Base-by-base conservation (phyloP, 2,797 vertebrate genomes). In the Macropodus opercularis region DNA sequence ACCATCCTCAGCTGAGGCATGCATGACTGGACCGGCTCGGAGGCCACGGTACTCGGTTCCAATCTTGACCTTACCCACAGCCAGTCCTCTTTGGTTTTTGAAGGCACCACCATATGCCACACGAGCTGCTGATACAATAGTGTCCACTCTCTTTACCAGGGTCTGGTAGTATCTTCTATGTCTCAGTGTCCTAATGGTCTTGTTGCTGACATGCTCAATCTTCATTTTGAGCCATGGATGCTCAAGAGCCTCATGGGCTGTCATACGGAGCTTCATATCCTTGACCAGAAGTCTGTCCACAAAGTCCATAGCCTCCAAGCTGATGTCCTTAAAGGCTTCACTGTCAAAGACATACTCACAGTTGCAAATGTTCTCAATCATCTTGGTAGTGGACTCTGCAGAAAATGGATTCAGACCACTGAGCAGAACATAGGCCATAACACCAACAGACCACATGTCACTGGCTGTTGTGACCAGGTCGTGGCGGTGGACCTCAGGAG, bases 361-460 rank as follows among this genome's bases (percentile, higher is more conserved):
- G 89, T 87, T 97, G 64, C 90, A 93, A 81, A 98, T 98, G 73
- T 95, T 97, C 81, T 99, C 97, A 85, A 96, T 94, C 72, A 93
- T 92, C 86, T 98, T 95, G 68, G 96, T 96, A 63, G 91, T 93
- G 69, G 96, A 98, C 90, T 99, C 97, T 70, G 97, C 95, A 43
- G 92, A 90, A 89, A 99, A 99, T 70, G 97, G 98, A 91, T 99
- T 99, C 49, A 95, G 88, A 54, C 98, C 98, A 72, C 97, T 94
- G 55, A 99, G 92, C 22, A 99, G 91, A 79, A 98, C 90, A 8
- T 97, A 99, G 8, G 95, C 93, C 80, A 99, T 76, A 10, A 94
- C 95, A 82, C 98, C 98, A 54, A 99, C 93, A 57, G 98, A 97
- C 98, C 98, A 99, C 98, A 99, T 99, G 62, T 99, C 98, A 4